Evolutionary conservation across 2,888 invertebrate species (phyloP), one percentile per base, ranked within the genome.

Genomic region (Cheilosia vulpina): DNA sequence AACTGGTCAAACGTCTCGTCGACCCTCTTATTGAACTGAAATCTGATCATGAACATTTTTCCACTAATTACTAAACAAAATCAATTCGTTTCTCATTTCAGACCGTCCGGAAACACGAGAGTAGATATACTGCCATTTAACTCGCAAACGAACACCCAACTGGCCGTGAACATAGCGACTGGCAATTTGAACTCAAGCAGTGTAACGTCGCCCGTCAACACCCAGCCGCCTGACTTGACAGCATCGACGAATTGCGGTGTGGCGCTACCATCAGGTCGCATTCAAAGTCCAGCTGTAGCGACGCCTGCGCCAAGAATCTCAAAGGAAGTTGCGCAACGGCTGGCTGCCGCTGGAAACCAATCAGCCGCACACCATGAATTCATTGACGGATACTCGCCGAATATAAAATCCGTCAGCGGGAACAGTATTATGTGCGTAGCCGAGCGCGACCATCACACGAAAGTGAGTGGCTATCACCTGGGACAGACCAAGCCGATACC

Each of bases 41-140:
- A 27, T 6, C 15, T n/a, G 5, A 4, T 15, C n/a, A 38, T 2
- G 17, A 31, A 31, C 11, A 34, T 11, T 11, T 34, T 34, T 34
- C 11, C 11, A 11, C 9, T 34, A 11, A 17, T 45, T 17, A n/a
- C 17, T 17, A 4, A 24, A 15, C 4, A 24, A 52, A 6, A 43
- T 6, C 24, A 2, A 13, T 17, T 34, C 55, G 60, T 66, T 47
- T 84, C 66, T 79, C 60, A 34, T 90, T 90, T 38, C 90, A 94
- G 94, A 89, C 93, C 94, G 57, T 93, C 93, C 38, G 93, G 93
- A 66, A 93, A 93, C 87, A 91, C 93, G 21, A 90, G 93, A 76
- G 90, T 89, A 11, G 93, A 93, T 47, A 91, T 93, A 79, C 90
- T 92, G 19, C 87, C 89, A 34, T 90, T 89, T 89, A 92, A 89